Evolutionary conservation across 2,888 invertebrate genomes (phyloP).

Genomic region (Plebejus argus): DNA sequence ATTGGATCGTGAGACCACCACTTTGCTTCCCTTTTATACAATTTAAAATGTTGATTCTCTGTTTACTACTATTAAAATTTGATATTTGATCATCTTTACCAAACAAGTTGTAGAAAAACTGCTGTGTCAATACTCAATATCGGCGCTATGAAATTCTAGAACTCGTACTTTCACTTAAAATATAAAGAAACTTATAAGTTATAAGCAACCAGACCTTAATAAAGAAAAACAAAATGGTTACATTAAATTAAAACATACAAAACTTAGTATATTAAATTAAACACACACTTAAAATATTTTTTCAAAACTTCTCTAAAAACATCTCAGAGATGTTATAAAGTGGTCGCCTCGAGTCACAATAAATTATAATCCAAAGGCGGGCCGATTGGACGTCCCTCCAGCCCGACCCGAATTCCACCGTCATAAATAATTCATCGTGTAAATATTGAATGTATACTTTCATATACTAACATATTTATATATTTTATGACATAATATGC

Average conservation of each 20-base stretch:
- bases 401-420: not conserved
- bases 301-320: not conserved
- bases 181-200: too few species aligned
- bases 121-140: too few species aligned
- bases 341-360: not conserved
- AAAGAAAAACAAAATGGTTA: too few species aligned
- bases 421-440: slow-evolving; percentile 20
- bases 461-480: slow-evolving; percentile 14
- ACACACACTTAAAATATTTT: not conserved
- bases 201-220: too few species aligned
- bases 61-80: too few species aligned
- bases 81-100: too few species aligned
- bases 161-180: too few species aligned
- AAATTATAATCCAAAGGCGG: slow-evolving; percentile 1
- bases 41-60: not conserved
- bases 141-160: too few species aligned
- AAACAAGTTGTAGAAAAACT: too few species aligned
- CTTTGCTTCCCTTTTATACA: not conserved
- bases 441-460: slow-evolving; percentile 23
- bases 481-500: slow-evolving; percentile 6
- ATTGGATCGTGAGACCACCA: not conserved
- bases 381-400: not conserved
- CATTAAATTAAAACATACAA: too few species aligned
- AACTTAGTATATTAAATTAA: too few species aligned
- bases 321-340: not conserved